Percentiles rank a stretch among this genome's conserved stretches.
These are phyloP conservation scores for Ptychadena robeensis DNA, from an alignment of 2,797 vertebrate genomes.

Conservation along the genomic window DNA sequence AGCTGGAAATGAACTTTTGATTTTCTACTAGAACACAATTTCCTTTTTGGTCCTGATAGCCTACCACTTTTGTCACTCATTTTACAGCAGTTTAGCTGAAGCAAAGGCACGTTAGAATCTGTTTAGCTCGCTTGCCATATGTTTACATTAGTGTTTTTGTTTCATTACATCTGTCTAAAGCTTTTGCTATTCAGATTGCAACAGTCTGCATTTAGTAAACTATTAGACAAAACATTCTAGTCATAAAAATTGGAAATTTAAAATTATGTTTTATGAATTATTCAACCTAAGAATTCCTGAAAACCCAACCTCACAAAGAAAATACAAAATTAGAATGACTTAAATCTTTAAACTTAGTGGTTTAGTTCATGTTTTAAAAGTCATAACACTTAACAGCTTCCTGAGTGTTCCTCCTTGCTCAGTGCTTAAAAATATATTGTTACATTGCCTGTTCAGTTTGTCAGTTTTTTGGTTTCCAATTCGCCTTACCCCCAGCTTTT, in stretches of 20 bases:
- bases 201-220: not conserved
- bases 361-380: too few relatives aligned
- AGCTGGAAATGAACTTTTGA: constrained; percentile 57
- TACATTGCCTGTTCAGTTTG: too few relatives aligned
- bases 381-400: too few relatives aligned
- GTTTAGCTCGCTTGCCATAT: constrained; percentile 20
- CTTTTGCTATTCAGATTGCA: not conserved
- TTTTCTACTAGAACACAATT: constrained; percentile 47
- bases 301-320: not conserved
- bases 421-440: too few relatives aligned
- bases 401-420: too few relatives aligned
- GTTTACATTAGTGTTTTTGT: constrained; percentile 29
- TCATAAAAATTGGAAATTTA: not conserved
- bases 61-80: constrained; percentile 39
- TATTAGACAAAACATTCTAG: not conserved
- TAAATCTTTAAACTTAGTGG: too few relatives aligned
- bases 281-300: not conserved
- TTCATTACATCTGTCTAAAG: constrained; percentile 5
- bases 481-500: too few relatives aligned
- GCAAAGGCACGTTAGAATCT: constrained; percentile 26
- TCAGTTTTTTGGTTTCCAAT: too few relatives aligned
- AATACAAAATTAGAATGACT: too few relatives aligned
- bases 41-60: constrained; percentile 34
- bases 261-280: not conserved
- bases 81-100: constrained; percentile 22